Percentiles rank a stretch among this genome's conserved stretches.
These are phyloP conservation scores for Megatriorchis doriae DNA, from an alignment of 2,113 vertebrate species.

Conservation along the genomic window DNA sequence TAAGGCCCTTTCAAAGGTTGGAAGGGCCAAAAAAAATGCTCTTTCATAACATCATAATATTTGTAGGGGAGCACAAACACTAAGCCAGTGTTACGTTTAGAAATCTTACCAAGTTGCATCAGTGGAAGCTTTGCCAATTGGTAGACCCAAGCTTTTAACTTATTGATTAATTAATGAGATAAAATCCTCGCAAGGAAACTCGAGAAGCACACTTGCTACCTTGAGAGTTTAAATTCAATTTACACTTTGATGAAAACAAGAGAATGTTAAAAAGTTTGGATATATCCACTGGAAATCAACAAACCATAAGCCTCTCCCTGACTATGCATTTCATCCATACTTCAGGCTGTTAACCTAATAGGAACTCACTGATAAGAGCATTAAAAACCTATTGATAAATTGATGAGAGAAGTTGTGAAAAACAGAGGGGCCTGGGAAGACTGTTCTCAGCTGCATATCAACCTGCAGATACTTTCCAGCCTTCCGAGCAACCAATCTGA, in stretches of 20 bases:
- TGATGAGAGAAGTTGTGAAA: neutral
- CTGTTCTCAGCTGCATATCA: neutral
- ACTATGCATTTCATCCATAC: neutral
- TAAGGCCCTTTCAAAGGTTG: neutral
- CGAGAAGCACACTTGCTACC: neutral
- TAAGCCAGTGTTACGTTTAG: neutral
- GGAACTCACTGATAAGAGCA: neutral
- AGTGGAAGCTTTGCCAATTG: neutral
- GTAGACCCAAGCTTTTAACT: neutral
- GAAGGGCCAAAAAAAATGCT: neutral
- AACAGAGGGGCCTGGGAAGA: neutral
- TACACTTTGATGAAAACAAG: neutral
- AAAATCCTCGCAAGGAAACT: neutral
- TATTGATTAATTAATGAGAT: neutral
- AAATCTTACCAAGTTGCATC: neutral
- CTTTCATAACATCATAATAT: neutral
- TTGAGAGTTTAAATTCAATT: neutral
- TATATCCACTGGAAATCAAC: neutral
- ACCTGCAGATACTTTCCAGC: constrained; percentile 11
- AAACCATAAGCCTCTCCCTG: neutral
- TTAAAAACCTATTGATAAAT: constrained; percentile 15
- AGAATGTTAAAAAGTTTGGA: neutral
- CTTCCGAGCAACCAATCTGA: neutral
- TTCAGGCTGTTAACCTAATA: neutral
- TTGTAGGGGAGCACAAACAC: neutral